Base-by-base conservation (phyloP, 2,797 vertebrate species). In the Dendrocincla fuliginosa region DNA sequence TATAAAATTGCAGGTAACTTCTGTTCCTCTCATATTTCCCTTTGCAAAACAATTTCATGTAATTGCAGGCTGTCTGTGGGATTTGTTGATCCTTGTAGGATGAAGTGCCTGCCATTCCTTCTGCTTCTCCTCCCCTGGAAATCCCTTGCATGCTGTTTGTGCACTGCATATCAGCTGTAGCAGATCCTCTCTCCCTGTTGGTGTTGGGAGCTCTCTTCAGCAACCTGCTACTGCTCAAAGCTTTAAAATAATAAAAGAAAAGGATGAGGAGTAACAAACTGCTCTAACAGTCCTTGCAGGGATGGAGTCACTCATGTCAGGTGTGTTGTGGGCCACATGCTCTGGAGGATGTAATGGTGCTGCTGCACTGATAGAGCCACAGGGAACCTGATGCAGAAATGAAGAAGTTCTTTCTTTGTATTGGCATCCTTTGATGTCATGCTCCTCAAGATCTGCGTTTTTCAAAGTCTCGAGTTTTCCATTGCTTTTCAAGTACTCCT, bases 21-120 rank as follows among this genome's bases (percentile, higher is more conserved):
- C 67, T 56, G 24, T 78, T 80, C 63, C n/a, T 59, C 39, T 81
- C 25, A 1, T 8, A 63, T 56, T 77, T 47, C n/a, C 69, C 64
- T 78, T 87, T 69, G 17, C 55, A 60, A 46, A 89, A 35, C 44
- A 61, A n/a, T 70, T 70, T 60, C 17, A 19, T 11, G 39, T 17
- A 44, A 12, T 78, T 50, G 16, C 52, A 55, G 53, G 32, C 73
- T 73, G 67, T 57, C 23, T 59, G 57, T 25, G 57, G 56, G 78
- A 77, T 85, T 83, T 81, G 86, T 82, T 87, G 85, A 65, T 78
- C 39, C 57, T 73, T 59, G 42, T 59, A 56, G 93, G 61, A 55
- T 75, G 76, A 84, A 69, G 46, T 2, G 17, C 20, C 28, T 65
- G 79, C 37, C 41, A 14, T 88, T 70, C 65, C 47, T 90, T 84